These are phyloP conservation scores for Chouioia cunea DNA, from an alignment of 2,888 invertebrate genomes.

Conservation along the genomic window DNA sequence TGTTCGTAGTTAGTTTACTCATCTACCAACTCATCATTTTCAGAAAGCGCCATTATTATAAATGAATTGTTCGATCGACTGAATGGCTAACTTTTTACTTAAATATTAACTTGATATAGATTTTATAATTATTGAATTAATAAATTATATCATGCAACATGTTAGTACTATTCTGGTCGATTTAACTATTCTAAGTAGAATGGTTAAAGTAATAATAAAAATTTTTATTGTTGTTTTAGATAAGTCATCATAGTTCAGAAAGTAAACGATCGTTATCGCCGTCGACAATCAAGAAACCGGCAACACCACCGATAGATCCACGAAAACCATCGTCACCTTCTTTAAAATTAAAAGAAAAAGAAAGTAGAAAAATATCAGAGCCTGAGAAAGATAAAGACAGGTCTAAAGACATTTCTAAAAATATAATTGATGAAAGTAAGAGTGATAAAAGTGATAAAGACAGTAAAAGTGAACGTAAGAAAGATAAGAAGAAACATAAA, in stretches of 20 bases:
- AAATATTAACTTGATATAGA: not conserved
- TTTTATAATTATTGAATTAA: slow-evolving; percentile 5
- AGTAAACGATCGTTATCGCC: slow-evolving; percentile 60
- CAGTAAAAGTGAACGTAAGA: slow-evolving; percentile 70
- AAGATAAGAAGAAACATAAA: slow-evolving; percentile 68
- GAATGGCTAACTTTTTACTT: no score
- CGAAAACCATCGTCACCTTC: slow-evolving; percentile 56
- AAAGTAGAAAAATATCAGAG: slow-evolving; percentile 59
- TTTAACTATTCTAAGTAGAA: not conserved
- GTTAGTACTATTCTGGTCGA: not conserved
- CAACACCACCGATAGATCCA: slow-evolving; percentile 56
- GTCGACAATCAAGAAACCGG: slow-evolving; percentile 63
- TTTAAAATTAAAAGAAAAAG: slow-evolving; percentile 63
- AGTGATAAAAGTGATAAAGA: slow-evolving; percentile 71
- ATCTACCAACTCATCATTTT: no score
- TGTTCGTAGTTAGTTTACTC: no score
- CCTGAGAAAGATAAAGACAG: slow-evolving; percentile 59
- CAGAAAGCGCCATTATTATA: no score
- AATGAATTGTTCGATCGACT: no score
- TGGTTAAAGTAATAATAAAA: not conserved
- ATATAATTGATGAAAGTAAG: slow-evolving; percentile 70
- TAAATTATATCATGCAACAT: not conserved
- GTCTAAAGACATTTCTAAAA: slow-evolving; percentile 68
- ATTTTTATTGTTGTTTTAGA: slow-evolving; percentile 46
- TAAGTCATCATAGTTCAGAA: slow-evolving; percentile 60